These are phyloP conservation scores for Tricholauxania praeusta DNA, from an alignment of 2,888 invertebrate genomes.

Conservation along the genomic window DNA sequence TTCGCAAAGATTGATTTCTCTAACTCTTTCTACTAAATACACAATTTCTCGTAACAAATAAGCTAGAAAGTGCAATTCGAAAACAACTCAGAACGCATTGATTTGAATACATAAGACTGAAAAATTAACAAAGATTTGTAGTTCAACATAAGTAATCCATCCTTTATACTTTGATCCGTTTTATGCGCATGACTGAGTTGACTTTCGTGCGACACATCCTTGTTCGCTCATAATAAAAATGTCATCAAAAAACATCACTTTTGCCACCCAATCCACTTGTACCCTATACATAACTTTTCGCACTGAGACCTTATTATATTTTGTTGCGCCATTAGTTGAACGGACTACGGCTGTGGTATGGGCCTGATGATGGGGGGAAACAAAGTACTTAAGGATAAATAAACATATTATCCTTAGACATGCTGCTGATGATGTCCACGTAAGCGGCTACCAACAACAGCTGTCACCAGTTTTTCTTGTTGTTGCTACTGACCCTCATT, in stretches of 20 bases:
- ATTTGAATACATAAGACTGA: no score
- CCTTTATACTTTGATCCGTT: no score
- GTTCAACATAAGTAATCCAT: no score
- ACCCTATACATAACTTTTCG: background rate
- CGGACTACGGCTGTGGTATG: background rate
- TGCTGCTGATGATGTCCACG: conserved; percentile 23
- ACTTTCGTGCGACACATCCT: background rate
- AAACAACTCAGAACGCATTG: no score
- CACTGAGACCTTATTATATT: conserved; percentile 11
- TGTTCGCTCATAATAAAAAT: conserved; percentile 21
- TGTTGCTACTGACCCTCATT: conserved; percentile 21
- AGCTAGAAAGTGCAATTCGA: no score
- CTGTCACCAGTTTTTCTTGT: conserved; percentile 16
- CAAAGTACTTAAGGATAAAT: conserved; percentile 1
- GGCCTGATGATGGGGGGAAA: background rate
- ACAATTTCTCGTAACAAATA: no score
- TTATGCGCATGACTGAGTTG: background rate
- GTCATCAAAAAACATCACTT: conserved; percentile 25
- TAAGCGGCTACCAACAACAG: conserved; percentile 22
- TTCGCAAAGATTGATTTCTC: no score
- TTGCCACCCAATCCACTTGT: no score
- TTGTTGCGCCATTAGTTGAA: no score
- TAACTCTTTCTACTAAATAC: no score
- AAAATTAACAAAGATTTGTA: no score
- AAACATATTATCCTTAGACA: conserved; percentile 23